Conservation (phyloP, 2,888 invertebrate genomes). For the Brachyopa scutellaris region DNA sequence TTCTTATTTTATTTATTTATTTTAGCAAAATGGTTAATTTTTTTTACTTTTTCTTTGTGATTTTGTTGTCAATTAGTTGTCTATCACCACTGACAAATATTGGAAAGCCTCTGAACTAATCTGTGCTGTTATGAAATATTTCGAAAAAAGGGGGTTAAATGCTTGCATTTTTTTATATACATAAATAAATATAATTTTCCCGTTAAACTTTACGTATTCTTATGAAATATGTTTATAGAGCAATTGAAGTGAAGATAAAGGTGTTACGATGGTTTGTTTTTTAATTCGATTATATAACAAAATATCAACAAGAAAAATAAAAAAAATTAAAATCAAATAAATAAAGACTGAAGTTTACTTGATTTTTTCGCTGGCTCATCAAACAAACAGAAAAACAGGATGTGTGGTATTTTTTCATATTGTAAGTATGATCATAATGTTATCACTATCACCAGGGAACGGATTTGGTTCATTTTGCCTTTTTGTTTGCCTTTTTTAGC, state of each 20-base stretch:
- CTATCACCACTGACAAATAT: neutral
- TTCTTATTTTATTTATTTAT: conserved; percentile 1
- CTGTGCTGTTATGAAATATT: neutral
- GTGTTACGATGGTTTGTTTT: conserved; percentile 61
- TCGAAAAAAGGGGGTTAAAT: neutral
- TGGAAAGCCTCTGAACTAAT: neutral
- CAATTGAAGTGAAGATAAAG: conserved; percentile 42
- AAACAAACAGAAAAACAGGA: too few species aligned
- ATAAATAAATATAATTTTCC: too few species aligned
- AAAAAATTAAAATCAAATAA: conserved; percentile 42
- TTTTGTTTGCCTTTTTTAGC: too few species aligned
- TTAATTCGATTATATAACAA: conserved; percentile 60
- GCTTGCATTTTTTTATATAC: conserved; percentile 2
- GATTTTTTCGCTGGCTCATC: neutral
- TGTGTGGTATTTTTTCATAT: too few species aligned
- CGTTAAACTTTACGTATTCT: too few species aligned
- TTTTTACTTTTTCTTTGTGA: too few species aligned
- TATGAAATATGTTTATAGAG: conserved; percentile 45
- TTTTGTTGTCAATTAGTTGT: neutral
- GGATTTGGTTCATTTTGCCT: too few species aligned
- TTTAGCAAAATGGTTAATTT: too few species aligned
- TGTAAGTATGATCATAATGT: too few species aligned
- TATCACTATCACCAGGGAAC: too few species aligned
- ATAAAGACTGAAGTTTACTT: conserved; percentile 6
- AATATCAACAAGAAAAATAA: conserved; percentile 50